A percentile compares a stretch with the other conserved stretches of the same genome.
Conservation (phyloP, 1,140 invertebrate species). For the Drosophila simulans region DNA sequence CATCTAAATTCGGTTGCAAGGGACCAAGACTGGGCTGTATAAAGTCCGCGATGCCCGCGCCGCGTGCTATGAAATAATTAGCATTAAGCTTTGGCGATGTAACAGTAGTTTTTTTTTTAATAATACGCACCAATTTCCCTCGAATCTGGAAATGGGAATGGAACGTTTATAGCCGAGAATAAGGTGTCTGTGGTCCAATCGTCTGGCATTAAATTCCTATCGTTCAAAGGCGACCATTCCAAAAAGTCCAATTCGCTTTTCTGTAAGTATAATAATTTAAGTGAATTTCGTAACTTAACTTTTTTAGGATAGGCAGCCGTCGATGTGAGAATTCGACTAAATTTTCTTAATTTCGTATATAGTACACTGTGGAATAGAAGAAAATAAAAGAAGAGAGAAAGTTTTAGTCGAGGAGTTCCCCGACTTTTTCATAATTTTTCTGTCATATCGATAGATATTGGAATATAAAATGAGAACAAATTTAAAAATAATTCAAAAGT, state of each 20-base stretch:
- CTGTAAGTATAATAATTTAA: slow-evolving; percentile 82
- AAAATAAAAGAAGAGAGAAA: too few relatives aligned
- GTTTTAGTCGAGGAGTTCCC: too few relatives aligned
- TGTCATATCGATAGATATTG: too few relatives aligned
- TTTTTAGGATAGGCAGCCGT: too few relatives aligned
- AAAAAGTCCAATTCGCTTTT: slow-evolving; percentile 92
- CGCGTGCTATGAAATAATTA: slow-evolving; percentile 85
- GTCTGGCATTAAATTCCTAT: slow-evolving; percentile 90
- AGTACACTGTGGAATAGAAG: too few relatives aligned
- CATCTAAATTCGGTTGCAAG: slow-evolving; percentile 98
- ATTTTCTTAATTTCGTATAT: too few relatives aligned
- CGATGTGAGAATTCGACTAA: too few relatives aligned
- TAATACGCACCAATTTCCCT: slow-evolving; percentile 93
- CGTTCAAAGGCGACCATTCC: slow-evolving; percentile 90
- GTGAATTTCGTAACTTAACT: too few relatives aligned
- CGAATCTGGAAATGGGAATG: slow-evolving; percentile 98
- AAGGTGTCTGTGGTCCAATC: slow-evolving; percentile 92
- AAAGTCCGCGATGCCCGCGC: slow-evolving; percentile 94
- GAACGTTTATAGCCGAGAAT: slow-evolving; percentile 95
- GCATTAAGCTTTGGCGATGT: too few relatives aligned
- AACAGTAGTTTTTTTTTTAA: neutral
- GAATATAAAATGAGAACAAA: too few relatives aligned
- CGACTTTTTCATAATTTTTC: too few relatives aligned
- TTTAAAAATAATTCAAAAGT: too few relatives aligned
- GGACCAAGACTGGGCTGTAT: slow-evolving; percentile 99